phyloP scores from a whole-genome alignment of 2,797 vertebrate genomes.

The Mastacembelus armatus region DNA sequence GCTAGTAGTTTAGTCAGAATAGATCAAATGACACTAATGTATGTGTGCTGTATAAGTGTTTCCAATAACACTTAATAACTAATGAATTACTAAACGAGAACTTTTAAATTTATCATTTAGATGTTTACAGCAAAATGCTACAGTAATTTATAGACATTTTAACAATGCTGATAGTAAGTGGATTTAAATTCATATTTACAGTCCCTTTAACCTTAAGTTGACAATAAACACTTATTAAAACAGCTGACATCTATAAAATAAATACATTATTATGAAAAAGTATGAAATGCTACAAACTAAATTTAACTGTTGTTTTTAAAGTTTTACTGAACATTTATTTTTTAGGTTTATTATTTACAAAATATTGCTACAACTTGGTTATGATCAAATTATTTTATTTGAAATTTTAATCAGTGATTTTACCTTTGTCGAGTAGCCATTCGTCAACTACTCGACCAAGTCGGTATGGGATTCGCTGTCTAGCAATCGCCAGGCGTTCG shows the following conservation, averaged over 20 bases:
- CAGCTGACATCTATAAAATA: conserved; percentile 91
- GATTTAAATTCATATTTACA: conserved; percentile 98
- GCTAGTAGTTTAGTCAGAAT: conserved; percentile 91
- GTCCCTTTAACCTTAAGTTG: conserved; percentile 99
- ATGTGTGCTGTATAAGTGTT: conserved; percentile 61
- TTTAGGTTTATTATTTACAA: conserved; percentile 98
- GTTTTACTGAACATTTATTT: conserved; percentile 98
- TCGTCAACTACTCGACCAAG: conserved; percentile 99
- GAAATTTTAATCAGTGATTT: conserved; percentile 99
- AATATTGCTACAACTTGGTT: conserved; percentile 91
- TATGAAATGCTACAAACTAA: conserved; percentile 91
- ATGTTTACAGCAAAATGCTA: conserved; percentile 88
- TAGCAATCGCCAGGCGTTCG: conserved; percentile 99
- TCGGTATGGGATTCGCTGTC: conserved; percentile 99
- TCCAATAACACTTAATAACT: conserved; percentile 71
- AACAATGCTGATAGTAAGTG: conserved; percentile 89
- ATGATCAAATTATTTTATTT: conserved; percentile 99
- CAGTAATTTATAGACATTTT: conserved; percentile 93
- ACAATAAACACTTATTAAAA: conserved; percentile 96
- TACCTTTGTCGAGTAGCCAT: conserved; percentile 99
- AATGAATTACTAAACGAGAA: conserved; percentile 75
- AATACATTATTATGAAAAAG: conserved; percentile 95
- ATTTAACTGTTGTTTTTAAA: conserved; percentile 94
- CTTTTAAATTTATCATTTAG: conserved; percentile 95
- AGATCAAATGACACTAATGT: conserved; percentile 86